Conservation (phyloP, 2,113 vertebrate genomes). For the Athene noctua region DNA sequence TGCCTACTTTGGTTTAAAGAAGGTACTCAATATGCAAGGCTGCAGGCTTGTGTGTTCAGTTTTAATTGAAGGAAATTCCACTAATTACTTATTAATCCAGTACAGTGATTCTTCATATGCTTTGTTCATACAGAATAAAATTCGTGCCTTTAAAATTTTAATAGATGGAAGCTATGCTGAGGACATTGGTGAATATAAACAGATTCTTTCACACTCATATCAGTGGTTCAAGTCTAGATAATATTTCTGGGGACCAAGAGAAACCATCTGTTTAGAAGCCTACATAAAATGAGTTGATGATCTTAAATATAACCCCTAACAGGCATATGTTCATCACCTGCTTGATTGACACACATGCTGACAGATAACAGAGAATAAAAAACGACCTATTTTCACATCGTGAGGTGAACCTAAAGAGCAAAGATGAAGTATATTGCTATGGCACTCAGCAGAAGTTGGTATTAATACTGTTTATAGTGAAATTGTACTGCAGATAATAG, state of each 20-base stretch:
- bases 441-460: background rate
- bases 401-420: background rate
- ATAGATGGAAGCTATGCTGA: background rate
- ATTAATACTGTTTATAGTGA: background rate
- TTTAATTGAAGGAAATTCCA: conserved; percentile 44
- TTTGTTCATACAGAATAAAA: conserved; percentile 27
- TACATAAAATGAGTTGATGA: conserved; percentile 31
- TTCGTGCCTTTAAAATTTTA: conserved; percentile 28
- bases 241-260: conserved; percentile 11
- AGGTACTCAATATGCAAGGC: conserved; percentile 12
- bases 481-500: background rate
- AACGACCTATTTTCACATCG: background rate
- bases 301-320: conserved; percentile 36
- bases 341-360: conserved; percentile 29
- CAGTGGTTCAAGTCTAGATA: background rate
- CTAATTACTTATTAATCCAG: conserved; percentile 47
- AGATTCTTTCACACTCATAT: background rate
- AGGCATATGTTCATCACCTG: background rate
- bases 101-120: background rate
- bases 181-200: conserved; percentile 15
- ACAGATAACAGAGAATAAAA: background rate
- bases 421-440: background rate
- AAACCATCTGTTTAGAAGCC: conserved; percentile 55
- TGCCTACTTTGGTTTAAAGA: conserved; percentile 16
- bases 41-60: conserved; percentile 17